A percentile compares a stretch with the other conserved stretches of the same genome.
Evolutionary conservation across 2,888 invertebrate genomes (phyloP).

Genomic region (Eremobia ochroleuca): DNA sequence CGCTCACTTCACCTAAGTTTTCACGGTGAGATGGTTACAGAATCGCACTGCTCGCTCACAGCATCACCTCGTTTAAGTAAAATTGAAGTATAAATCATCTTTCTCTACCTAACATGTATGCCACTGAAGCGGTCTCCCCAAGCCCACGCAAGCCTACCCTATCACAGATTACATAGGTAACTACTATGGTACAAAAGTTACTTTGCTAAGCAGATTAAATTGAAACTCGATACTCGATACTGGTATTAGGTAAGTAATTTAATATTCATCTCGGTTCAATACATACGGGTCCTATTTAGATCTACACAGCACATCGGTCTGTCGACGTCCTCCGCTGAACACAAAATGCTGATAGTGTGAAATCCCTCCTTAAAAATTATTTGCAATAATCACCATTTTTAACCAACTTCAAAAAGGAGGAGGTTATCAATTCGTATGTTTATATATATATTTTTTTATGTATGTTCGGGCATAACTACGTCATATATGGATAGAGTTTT

Average conservation of each 20-base stretch:
- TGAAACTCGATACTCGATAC: conserved; percentile 4
- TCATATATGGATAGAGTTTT: no score
- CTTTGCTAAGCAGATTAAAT: conserved; percentile 11
- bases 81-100: conserved; percentile 9
- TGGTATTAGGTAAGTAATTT: conserved; percentile 4
- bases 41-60: conserved; percentile 1
- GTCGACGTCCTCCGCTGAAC: no score
- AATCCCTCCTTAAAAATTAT: no score
- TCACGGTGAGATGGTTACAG: no score
- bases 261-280: conserved; percentile 20
- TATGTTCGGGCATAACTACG: no score
- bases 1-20: no score
- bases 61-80: not conserved
- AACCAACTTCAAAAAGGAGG: no score
- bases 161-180: conserved; percentile 1
- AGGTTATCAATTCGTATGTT: no score
- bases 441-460: no score
- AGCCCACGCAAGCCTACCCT: conserved; percentile 12
- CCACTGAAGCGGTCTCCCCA: not conserved
- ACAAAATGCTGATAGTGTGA: no score
- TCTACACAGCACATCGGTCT: not conserved
- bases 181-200: not conserved
- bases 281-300: not conserved
- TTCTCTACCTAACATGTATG: not conserved
- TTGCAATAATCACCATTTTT: no score